Base-by-base conservation (phyloP, 2,113 vertebrate species). In the Microcebus lehilahytsara region DNA sequence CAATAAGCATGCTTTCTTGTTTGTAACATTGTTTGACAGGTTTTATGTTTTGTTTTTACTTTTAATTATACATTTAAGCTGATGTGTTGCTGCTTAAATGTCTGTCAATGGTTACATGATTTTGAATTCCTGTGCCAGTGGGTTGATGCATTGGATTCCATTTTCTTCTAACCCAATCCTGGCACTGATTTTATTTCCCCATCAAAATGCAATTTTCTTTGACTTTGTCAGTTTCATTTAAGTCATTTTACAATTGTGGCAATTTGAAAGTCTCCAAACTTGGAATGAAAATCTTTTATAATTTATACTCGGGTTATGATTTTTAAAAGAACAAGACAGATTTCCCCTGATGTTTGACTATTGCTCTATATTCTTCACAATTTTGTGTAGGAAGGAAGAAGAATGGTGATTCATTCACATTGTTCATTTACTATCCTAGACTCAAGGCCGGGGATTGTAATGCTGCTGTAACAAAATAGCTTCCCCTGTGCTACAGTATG, bases 191-290 rank as follows among this genome's bases (percentile, higher is more conserved):
- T 71, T 74, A 85, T 90, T 85, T 77, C 64, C n/a, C 60, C 14
- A 72, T 67, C 80, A 40, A 58, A 72, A n/a, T 78, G 30, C 56
- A 60, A 0, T 95, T 93, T 75, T 79, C 80, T 89, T 75, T 87
- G 25, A 87, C 58, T 93, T 62, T 77, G 77, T 95, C 74, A 79
- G 46, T 93, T 80, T 60, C 10, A 25, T 60, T 66, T 20, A 96
- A 96, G 66, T 89, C 74, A 25, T 72, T 60, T 94, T 87, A 67
- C n/a, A 95, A 30, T 78, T 79, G 51, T 0, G 1, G 69, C 49
- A 66, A 66, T 93, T 78, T 79, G 49, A 85, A 87, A 92, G 80
- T 92, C 69, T 37, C 12, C 37, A 66, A 66, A 79, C 42, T 87
- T 71, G 42, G 13, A 58, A 89, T 58, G 60, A 79, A 60, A 56